Evolutionary conservation across 2,113 vertebrate species (phyloP), one percentile per base, ranked within the genome.

Genomic region (Syrmaticus mikado): DNA sequence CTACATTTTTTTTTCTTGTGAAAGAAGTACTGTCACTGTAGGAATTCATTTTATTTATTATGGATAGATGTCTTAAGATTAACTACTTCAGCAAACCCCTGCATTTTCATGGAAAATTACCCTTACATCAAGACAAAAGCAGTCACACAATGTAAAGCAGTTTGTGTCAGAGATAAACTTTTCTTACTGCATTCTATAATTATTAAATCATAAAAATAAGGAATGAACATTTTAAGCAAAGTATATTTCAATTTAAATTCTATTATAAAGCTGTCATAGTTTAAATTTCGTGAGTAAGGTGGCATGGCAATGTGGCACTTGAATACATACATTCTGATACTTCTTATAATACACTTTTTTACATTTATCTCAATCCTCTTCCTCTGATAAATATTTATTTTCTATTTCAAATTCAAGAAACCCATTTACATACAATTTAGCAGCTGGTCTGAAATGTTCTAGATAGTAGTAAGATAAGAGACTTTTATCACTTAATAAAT

Each of bases 221-320:
- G 89, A 89, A 96, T 91, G 87, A 95, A 88, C 53, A 92, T 46
- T 92, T 57, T 68, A 76, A 90, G 32, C 45, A 85, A 75, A 86
- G 41, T 78, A 73, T 90, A 89, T 87, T 60, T 55, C 27, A 97
- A 94, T 92, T 60, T 90, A 91, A 93, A 95, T 94, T 88, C 88
- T 58, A 53, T 87, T 95, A 68, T 78, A 92, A 96, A 93, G 18
- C 18, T 93, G 66, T 50, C 65, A 90, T 41, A 90, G 46, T 64
- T 96, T 95, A 93, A 74, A 89, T 92, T 95, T 97, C 93, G 90
- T 94, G 43, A 95, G 13, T 76, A 93, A 80, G 61, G 87, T 91
- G 87, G 83, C 70, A 72, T 57, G 28, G n/a, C 75, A 87, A 78
- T 75, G 83, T 92, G 62, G 90, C 55, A 95, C 41, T 61, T 70